Conservation (phyloP, 2,797 vertebrate genomes). For the Acanthornis magna region DNA sequence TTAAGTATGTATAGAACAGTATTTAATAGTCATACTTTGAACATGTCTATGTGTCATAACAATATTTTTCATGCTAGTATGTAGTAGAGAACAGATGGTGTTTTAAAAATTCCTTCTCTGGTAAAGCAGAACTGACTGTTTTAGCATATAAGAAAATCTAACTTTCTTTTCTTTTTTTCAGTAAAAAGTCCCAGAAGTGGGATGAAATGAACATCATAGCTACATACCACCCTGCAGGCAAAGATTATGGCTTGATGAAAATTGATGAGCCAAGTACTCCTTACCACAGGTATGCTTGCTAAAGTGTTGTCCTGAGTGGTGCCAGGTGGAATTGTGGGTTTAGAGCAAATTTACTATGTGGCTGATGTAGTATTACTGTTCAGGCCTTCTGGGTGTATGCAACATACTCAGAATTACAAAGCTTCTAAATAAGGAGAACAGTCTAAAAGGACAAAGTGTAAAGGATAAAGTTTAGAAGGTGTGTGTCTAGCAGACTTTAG, state of each 20-base stretch:
- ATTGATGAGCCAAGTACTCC: constrained; percentile 98
- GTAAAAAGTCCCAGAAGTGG: constrained; percentile 98
- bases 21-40: background rate
- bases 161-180: constrained; percentile 70
- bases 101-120: background rate
- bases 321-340: background rate
- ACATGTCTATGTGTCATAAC: background rate
- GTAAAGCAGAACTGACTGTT: background rate
- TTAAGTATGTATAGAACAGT: background rate
- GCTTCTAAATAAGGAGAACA: background rate
- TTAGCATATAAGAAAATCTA: background rate
- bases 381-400: background rate
- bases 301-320: background rate
- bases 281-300: constrained; percentile 84
- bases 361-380: background rate
- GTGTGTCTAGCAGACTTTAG: background rate
- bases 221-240: constrained; percentile 94
- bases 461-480: background rate
- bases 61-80: background rate
- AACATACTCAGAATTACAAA: background rate
- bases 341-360: background rate
- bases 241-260: constrained; percentile 99
- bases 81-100: background rate
- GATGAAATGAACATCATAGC: constrained; percentile 99
- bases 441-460: background rate